Conservation (phyloP, 2,888 invertebrate genomes). For the Cremastinae sp. region DNA sequence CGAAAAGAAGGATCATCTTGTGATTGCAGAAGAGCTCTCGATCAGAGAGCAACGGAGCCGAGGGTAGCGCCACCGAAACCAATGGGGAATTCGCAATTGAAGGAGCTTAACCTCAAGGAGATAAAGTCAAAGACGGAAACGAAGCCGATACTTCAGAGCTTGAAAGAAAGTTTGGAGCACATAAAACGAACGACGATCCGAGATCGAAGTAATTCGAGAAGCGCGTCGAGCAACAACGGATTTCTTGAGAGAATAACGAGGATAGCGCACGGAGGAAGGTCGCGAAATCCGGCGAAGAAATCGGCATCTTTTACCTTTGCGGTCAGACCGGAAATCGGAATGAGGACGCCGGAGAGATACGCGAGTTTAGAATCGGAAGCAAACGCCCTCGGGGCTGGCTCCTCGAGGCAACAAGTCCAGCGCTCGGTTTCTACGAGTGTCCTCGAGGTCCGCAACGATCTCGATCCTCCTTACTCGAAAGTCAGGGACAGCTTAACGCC, state of each 20-base stretch:
- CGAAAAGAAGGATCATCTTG: no score
- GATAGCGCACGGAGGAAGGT: constrained; percentile 76
- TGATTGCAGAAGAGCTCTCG: constrained; percentile 76
- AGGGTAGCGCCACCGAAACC: constrained; percentile 76
- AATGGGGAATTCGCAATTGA: constrained; percentile 68
- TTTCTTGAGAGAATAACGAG: constrained; percentile 75
- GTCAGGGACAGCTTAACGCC: constrained; percentile 77
- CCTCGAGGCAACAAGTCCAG: constrained; percentile 73
- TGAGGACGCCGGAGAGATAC: constrained; percentile 76
- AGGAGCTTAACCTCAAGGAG: constrained; percentile 75
- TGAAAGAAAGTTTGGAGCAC: constrained; percentile 76
- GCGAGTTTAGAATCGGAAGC: constrained; percentile 77
- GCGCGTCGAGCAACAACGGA: constrained; percentile 68
- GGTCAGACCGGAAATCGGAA: constrained; percentile 77
- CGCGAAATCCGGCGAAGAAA: constrained; percentile 77
- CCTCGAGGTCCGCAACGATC: constrained; percentile 71
- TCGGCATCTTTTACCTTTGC: constrained; percentile 78
- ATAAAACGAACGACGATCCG: constrained; percentile 77
- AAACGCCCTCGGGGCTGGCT: constrained; percentile 66
- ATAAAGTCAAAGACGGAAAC: constrained; percentile 76
- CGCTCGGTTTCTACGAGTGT: constrained; percentile 78
- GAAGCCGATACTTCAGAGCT: constrained; percentile 76
- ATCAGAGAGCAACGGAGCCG: constrained; percentile 77
- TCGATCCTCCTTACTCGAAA: constrained; percentile 78
- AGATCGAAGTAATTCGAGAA: constrained; percentile 72